Evolutionary conservation across 2,797 vertebrate species (phyloP).

Genomic region (Fundulus diaphanus): DNA sequence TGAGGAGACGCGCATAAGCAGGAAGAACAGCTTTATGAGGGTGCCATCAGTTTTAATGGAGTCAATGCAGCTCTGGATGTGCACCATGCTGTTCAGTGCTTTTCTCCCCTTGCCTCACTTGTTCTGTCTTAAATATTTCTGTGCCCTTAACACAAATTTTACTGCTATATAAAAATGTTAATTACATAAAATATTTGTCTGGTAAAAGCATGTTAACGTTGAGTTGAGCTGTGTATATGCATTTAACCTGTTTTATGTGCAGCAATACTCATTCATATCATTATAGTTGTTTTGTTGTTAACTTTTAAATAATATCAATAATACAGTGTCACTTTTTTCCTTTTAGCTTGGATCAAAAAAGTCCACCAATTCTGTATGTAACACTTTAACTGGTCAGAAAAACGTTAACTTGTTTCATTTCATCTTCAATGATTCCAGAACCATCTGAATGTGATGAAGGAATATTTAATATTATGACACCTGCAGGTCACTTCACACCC

Average conservation of each 20-base stretch:
- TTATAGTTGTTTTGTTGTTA: neutral
- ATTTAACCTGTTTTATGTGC: neutral
- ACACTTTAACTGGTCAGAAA: no score
- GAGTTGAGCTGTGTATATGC: neutral
- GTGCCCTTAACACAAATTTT: slow-evolving; percentile 66
- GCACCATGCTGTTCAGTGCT: slow-evolving; percentile 50
- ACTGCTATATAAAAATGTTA: slow-evolving; percentile 72
- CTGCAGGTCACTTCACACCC: no score
- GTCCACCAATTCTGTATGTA: no score
- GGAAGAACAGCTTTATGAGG: slow-evolving; percentile 62
- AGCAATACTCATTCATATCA: neutral
- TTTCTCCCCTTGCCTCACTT: slow-evolving; percentile 28
- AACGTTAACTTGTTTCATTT: no score
- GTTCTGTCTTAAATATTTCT: slow-evolving; percentile 43
- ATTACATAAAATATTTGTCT: slow-evolving; percentile 23
- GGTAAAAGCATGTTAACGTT: slow-evolving; percentile 48
- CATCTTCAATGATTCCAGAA: no score
- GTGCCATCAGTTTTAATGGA: slow-evolving; percentile 71
- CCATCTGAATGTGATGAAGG: no score
- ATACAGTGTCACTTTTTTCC: no score
- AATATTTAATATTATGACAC: no score
- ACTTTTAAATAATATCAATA: no score
- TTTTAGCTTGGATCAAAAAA: no score
- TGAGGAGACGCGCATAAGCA: slow-evolving; percentile 50
- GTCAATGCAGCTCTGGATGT: slow-evolving; percentile 60